Evolutionary conservation across 2,797 vertebrate genomes (phyloP).

Genomic region (Kryptopterus vitreolus): DNA sequence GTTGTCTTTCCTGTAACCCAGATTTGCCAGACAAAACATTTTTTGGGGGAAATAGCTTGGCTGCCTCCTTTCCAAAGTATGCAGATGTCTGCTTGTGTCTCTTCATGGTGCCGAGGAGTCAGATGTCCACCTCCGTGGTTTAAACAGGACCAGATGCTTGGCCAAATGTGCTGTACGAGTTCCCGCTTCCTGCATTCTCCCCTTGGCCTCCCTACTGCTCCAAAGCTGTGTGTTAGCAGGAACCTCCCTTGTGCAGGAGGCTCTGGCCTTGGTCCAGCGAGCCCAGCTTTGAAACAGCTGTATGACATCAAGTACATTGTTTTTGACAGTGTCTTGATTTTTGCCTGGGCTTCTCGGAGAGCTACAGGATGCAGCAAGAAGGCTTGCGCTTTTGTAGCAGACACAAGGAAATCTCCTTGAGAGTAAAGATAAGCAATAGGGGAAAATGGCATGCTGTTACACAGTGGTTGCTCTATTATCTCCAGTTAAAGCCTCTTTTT

Average conservation of each 20-base stretch:
- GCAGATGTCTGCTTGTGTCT: slow-evolving; percentile 56
- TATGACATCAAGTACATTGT: slow-evolving; percentile 52
- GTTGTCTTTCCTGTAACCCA: slow-evolving; percentile 20
- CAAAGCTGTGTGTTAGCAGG: slow-evolving; percentile 52
- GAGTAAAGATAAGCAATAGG: slow-evolving; percentile 29
- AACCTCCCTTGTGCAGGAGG: slow-evolving; percentile 57
- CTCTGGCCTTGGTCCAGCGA: slow-evolving; percentile 33
- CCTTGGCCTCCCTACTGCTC: slow-evolving; percentile 57
- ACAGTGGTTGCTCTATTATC: slow-evolving; percentile 9
- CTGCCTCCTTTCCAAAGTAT: slow-evolving; percentile 52
- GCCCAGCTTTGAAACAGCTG: slow-evolving; percentile 54
- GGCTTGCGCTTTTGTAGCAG: slow-evolving; percentile 25
- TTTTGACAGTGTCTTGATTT: slow-evolving; percentile 47
- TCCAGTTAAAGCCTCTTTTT: slow-evolving; percentile 5
- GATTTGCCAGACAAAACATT: slow-evolving; percentile 46
- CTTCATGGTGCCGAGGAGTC: slow-evolving; percentile 52
- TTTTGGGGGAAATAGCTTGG: slow-evolving; percentile 45
- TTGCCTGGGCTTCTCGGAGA: slow-evolving; percentile 26
- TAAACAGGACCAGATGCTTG: slow-evolving; percentile 77
- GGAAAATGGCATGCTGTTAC: slow-evolving; percentile 23
- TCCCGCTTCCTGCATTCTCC: slow-evolving; percentile 62
- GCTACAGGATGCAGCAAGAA: slow-evolving; percentile 34
- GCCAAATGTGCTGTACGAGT: slow-evolving; percentile 67
- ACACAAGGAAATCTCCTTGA: slow-evolving; percentile 12
- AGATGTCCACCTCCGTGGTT: slow-evolving; percentile 58